A percentile compares a stretch with the other conserved stretches of the same genome.
phyloP scores from a whole-genome alignment of 2,797 vertebrate species.

The Hylomyscus alleni region DNA sequence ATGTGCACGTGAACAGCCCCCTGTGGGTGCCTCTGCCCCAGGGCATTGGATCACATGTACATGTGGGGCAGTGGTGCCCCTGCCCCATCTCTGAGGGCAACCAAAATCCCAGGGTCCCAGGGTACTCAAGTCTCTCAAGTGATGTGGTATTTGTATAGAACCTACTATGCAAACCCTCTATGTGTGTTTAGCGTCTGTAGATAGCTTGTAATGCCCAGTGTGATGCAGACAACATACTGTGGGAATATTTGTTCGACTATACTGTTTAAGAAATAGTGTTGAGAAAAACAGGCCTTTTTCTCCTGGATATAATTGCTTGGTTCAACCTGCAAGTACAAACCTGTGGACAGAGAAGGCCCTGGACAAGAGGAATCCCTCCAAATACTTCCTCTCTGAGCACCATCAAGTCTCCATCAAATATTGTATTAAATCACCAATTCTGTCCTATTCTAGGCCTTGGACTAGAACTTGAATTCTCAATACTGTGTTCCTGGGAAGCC shows the following conservation, averaged over 20 bases:
- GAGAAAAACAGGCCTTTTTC: not conserved
- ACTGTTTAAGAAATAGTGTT: not conserved
- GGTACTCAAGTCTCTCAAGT: not conserved
- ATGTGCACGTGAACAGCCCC: fast-evolving
- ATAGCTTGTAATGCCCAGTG: not conserved
- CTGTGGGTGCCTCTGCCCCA: no score
- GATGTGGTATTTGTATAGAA: not conserved
- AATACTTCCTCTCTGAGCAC: not conserved
- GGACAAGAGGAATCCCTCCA: not conserved
- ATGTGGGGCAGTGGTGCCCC: no score
- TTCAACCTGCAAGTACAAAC: not conserved
- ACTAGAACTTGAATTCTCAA: not conserved
- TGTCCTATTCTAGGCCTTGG: not conserved
- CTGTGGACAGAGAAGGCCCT: not conserved
- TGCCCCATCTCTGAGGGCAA: not conserved
- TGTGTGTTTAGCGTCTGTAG: not conserved
- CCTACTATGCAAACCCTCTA: not conserved
- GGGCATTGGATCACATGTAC: not conserved
- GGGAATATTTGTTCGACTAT: not conserved
- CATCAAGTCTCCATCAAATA: not conserved
- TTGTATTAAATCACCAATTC: not conserved
- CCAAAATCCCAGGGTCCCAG: not conserved
- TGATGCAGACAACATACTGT: not conserved
- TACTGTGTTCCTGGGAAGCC: not conserved
- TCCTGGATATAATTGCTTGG: not conserved